A percentile compares a stretch with the other conserved stretches of the same genome.
Evolutionary conservation across 2,113 vertebrate species (phyloP).

Genomic region (Channa argus): DNA sequence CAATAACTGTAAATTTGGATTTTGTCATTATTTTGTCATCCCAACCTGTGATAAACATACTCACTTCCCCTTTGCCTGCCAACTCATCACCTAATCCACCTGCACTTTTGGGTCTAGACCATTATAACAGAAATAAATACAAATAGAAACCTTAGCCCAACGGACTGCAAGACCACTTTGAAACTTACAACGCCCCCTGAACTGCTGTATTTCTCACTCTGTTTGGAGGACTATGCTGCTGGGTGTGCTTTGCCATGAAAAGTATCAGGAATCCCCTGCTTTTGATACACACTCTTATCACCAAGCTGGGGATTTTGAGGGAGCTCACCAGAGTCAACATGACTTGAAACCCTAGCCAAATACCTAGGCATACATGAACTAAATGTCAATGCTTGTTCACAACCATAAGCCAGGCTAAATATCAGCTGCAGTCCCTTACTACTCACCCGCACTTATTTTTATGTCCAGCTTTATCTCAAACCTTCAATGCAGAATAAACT

Average conservation of each 20-base stretch:
- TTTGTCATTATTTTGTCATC: too few relatives aligned
- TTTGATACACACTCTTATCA: slow-evolving; percentile 76
- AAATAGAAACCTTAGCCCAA: too few relatives aligned
- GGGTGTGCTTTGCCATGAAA: slow-evolving; percentile 37
- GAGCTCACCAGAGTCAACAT: slow-evolving; percentile 54
- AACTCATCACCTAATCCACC: too few relatives aligned
- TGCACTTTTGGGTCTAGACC: too few relatives aligned
- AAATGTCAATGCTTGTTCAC: slow-evolving; percentile 9
- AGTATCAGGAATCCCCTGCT: slow-evolving; percentile 49
- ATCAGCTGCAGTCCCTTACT: not conserved
- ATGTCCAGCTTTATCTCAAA: slow-evolving; percentile 33
- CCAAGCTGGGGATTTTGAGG: slow-evolving; percentile 73
- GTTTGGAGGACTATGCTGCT: slow-evolving; percentile 1
- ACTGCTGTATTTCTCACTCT: too few relatives aligned
- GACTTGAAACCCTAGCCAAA: slow-evolving; percentile 23
- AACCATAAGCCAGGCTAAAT: slow-evolving; percentile 17
- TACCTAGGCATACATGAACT: not conserved
- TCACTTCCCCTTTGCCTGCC: too few relatives aligned
- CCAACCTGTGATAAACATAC: too few relatives aligned
- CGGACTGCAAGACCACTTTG: too few relatives aligned
- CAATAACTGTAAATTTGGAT: too few relatives aligned
- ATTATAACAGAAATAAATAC: too few relatives aligned
- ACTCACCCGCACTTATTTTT: slow-evolving; percentile 4
- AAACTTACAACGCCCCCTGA: too few relatives aligned
- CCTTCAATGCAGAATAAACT: not conserved